Conservation (phyloP, 2,113 vertebrate genomes). For the Seriola dumerili region DNA sequence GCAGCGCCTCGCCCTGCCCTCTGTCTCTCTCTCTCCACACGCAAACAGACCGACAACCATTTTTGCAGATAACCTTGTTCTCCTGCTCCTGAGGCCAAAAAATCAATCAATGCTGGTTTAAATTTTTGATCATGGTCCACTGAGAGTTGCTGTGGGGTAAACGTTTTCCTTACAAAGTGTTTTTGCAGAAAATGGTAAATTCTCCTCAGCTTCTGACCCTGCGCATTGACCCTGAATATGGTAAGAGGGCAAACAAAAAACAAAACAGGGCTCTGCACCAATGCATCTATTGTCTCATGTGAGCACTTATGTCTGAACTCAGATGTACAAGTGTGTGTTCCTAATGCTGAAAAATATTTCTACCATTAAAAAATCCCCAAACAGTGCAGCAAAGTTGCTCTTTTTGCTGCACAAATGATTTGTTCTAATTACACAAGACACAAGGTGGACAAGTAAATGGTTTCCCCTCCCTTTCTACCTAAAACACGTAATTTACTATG, state of each 20-base stretch:
- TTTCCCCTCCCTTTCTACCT: background rate
- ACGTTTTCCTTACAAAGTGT: background rate
- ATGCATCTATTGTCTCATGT: background rate
- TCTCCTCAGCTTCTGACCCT: background rate
- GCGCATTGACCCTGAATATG: background rate
- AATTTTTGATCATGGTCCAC: too few species aligned
- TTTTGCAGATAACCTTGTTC: too few species aligned
- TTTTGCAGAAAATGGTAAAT: too few species aligned
- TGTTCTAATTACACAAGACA: conserved; percentile 12
- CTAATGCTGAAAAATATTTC: background rate
- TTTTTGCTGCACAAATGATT: background rate
- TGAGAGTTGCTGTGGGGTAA: background rate
- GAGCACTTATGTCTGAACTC: background rate
- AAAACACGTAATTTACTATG: background rate
- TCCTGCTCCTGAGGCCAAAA: too few species aligned
- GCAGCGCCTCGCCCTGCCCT: too few species aligned
- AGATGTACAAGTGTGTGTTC: too few species aligned
- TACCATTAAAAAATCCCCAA: background rate
- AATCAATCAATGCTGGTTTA: too few species aligned
- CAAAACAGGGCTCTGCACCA: background rate
- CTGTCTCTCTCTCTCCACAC: too few species aligned
- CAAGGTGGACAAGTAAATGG: background rate
- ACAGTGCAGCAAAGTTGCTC: background rate
- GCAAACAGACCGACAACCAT: too few species aligned
- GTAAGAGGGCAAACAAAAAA: background rate